Conservation (phyloP, 1,140 invertebrate species). For the Venturia canescens region DNA sequence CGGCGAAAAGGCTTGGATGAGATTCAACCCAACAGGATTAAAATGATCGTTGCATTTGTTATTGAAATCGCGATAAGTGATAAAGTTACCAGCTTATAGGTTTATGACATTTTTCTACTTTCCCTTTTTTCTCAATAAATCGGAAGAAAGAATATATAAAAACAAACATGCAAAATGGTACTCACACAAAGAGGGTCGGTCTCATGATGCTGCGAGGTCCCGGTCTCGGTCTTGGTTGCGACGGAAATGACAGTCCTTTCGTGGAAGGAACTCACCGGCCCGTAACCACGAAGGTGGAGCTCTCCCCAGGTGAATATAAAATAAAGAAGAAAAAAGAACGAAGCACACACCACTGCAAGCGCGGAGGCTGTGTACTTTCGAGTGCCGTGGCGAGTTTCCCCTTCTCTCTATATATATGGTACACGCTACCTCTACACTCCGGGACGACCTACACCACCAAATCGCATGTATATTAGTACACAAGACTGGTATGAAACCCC, state of each 20-base stretch:
- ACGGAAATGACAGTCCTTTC: conserved; percentile 49
- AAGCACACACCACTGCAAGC: conserved; percentile 68
- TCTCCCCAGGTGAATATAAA: conserved; percentile 59
- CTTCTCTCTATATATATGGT: conserved; percentile 70
- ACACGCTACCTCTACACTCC: conserved; percentile 64
- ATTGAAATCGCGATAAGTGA: neutral
- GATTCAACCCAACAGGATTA: neutral
- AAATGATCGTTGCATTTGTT: neutral
- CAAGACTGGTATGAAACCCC: conserved; percentile 26
- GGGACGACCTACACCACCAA: conserved; percentile 55
- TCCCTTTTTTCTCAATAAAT: neutral
- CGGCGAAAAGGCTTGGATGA: neutral
- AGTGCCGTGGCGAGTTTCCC: conserved; percentile 69
- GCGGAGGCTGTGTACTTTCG: conserved; percentile 72
- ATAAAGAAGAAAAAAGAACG: conserved; percentile 63
- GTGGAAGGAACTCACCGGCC: conserved; percentile 47
- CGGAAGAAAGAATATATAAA: conserved; percentile 30
- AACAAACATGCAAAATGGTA: conserved; percentile 51
- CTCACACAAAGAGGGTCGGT: conserved; percentile 65
- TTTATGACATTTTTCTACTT: neutral
- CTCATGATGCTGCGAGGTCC: conserved; percentile 60
- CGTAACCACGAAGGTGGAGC: conserved; percentile 59
- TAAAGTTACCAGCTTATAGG: neutral
- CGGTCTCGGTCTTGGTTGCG: conserved; percentile 47
- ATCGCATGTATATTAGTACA: conserved; percentile 49